A percentile compares a stretch with the other conserved stretches of the same genome.
These are phyloP conservation scores for Habrosyne pyritoides DNA, from an alignment of 2,888 invertebrate genomes.

Conservation along the genomic window DNA sequence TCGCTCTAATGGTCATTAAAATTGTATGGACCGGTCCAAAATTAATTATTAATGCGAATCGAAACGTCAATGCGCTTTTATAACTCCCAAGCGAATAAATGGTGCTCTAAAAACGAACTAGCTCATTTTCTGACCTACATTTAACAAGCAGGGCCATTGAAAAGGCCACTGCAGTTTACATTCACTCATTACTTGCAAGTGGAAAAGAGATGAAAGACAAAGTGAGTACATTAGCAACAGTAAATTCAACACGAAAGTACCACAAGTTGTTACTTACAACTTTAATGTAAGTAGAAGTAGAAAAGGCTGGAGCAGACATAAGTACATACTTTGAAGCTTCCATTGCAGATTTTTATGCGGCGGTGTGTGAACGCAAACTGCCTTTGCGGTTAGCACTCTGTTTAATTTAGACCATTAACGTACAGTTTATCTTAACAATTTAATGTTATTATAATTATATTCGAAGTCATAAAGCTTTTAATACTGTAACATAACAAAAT, in stretches of 20 bases:
- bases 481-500: background rate
- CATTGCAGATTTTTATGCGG: constrained; percentile 6
- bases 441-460: too few relatives aligned
- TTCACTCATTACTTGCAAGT: constrained; percentile 20
- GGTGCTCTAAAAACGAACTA: constrained; percentile 28
- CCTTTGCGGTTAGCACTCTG: background rate
- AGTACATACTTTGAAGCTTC: constrained; percentile 6
- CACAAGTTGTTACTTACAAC: constrained; percentile 39
- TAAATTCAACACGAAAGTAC: constrained; percentile 47
- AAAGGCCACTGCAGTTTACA: constrained; percentile 22
- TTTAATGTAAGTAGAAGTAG: constrained; percentile 21
- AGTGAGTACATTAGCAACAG: constrained; percentile 53
- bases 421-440: background rate
- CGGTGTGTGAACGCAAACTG: background rate
- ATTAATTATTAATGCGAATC: constrained; percentile 36
- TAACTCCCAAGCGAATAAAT: constrained; percentile 23
- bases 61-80: constrained; percentile 27
- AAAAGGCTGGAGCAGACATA: constrained; percentile 9
- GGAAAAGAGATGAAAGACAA: constrained; percentile 33
- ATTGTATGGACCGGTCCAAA: constrained; percentile 14
- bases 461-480: background rate
- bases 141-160: constrained; percentile 35
- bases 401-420: background rate
- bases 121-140: constrained; percentile 41
- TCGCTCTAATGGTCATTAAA: constrained; percentile 5